Percentiles rank a stretch among this genome's conserved stretches.
Conservation (phyloP, 2,113 vertebrate genomes). For the Sterrhoptilus dennistouni region DNA sequence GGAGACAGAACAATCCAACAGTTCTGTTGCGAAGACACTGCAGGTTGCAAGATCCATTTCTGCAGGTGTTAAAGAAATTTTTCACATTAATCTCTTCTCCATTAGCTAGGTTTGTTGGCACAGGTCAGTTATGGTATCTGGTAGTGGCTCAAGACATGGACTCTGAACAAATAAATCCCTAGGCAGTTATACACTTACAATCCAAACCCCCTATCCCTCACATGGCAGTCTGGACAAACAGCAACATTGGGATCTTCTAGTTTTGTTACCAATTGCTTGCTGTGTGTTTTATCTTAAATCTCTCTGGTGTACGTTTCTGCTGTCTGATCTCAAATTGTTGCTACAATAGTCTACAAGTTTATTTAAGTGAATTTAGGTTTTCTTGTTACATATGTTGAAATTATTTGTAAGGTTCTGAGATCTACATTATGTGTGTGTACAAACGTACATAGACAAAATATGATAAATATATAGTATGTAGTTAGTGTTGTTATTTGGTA, state of each 20-base stretch:
- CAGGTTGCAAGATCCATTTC: not conserved
- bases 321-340: not conserved
- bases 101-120: not conserved
- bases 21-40: not conserved
- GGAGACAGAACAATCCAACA: not conserved
- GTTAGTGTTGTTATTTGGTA: not conserved
- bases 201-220: not conserved
- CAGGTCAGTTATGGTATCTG: not conserved
- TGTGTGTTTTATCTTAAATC: not conserved
- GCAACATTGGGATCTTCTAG: not conserved
- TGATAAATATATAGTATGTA: not conserved
- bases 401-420: not conserved
- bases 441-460: not conserved
- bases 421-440: not conserved
- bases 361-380: not conserved
- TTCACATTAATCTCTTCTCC: not conserved
- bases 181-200: rapidly evolving
- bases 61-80: not conserved
- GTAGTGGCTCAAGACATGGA: not conserved
- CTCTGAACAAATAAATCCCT: not conserved
- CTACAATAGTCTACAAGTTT: not conserved
- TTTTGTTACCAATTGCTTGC: not conserved
- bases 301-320: not conserved
- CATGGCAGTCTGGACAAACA: not conserved
- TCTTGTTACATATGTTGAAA: not conserved